Evolutionary conservation across 2,113 vertebrate species (phyloP), one percentile per base, ranked within the genome.

Genomic region (Poeciliopsis occidentalis): DNA sequence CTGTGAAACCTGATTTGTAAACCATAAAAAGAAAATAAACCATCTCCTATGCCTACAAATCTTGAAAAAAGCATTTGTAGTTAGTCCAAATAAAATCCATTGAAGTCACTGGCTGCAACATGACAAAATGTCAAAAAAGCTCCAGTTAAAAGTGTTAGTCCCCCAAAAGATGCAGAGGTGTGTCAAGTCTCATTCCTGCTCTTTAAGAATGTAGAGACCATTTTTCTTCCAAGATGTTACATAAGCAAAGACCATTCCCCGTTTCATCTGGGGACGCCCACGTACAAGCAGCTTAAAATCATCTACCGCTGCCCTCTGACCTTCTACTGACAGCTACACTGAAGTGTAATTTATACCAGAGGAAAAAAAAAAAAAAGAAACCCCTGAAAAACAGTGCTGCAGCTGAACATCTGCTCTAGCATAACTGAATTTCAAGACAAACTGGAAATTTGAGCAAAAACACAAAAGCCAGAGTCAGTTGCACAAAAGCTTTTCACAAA

Each of bases 291-390:
- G 60, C 15, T 27, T 29, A 62, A n/a, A 69, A 75, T 76, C 60
- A 8, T 17, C 71, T 69, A 77, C 61, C 67, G 84, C 47, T 77
- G 74, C 0, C 67, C 69, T 78, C 27, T 79, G 32, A 80, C 75
- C 83, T 75, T 17, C 22, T 68, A 27, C 41, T 85, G 76, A 84
- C 82, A 79, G 78, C 70, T 60, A 74, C 37, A 69, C 67, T 60
- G 51, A 79, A 68, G 34, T 65, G 62, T n/a, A 75, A 57, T 77
- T 78, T 70, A 76, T 30, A 64, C 70, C 74, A 67, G 27, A 67
- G 26, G 27, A 24, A 27, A 34, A 63, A 73, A 67, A 62, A 22
- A 54, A 22, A 29, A 24, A 29, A 22, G n/a, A n/a, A n/a, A n/a
- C n/a, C 26, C 34, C 12, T 64, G 37, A 66, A 72, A 67, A 60